Evolutionary conservation across 1,140 invertebrate genomes (phyloP).

Genomic region (Drosophila kurseongensis): DNA sequence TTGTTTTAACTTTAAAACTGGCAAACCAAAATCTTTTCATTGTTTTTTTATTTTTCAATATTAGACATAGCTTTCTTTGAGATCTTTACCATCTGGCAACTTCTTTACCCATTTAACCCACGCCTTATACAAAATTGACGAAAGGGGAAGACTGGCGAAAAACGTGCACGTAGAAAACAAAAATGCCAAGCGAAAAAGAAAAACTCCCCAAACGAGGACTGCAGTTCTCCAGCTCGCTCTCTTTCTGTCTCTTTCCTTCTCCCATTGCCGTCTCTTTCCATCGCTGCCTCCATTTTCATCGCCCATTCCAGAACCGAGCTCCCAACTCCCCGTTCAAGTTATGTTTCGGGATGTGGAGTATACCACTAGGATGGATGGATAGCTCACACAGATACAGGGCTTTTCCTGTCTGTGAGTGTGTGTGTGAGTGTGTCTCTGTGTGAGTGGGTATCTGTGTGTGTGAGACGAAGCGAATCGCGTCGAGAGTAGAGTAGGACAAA

Average conservation of each 20-base stretch:
- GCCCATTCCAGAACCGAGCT: conserved; percentile 19
- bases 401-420: conserved; percentile 37
- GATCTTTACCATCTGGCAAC: conserved; percentile 6
- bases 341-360: conserved; percentile 60
- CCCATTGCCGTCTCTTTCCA: conserved; percentile 1
- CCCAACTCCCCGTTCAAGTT: conserved; percentile 27
- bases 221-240: conserved; percentile 30
- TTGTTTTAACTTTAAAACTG: neutral
- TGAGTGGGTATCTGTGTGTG: conserved; percentile 23
- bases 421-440: conserved; percentile 25
- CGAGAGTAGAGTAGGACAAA: conserved; percentile 82
- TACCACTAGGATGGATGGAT: conserved; percentile 63
- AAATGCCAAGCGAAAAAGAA: conserved; percentile 33
- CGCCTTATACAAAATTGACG: conserved; percentile 23
- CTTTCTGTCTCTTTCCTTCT: neutral
- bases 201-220: conserved; percentile 38
- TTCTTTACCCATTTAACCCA: conserved; percentile 6
- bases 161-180: conserved; percentile 34
- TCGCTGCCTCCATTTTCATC: conserved; percentile 33
- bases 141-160: conserved; percentile 25
- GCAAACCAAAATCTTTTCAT: neutral
- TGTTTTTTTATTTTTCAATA: neutral
- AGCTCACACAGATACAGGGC: conserved; percentile 29
- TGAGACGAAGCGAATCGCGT: conserved; percentile 58
- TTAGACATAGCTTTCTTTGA: neutral